phyloP scores from a whole-genome alignment of 2,888 invertebrate species.

The Tolmerus cingulatus region DNA sequence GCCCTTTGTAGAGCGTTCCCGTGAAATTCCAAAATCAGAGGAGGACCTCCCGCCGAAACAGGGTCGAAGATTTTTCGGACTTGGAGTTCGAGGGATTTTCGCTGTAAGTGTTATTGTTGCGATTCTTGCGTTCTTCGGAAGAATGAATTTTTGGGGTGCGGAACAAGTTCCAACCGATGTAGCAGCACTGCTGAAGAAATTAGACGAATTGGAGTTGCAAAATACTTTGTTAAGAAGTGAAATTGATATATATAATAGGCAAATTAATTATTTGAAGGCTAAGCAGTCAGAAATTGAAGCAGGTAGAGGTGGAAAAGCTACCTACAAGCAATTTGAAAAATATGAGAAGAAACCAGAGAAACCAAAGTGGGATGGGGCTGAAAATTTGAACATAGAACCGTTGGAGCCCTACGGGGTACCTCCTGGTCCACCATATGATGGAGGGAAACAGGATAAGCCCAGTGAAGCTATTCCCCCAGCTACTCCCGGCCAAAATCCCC shows the following conservation, averaged over 20 bases:
- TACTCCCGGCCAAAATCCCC: neutral
- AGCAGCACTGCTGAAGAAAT: conserved; percentile 49
- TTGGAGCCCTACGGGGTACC: neutral
- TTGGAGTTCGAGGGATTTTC: conserved; percentile 51
- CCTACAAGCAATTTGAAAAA: conserved; percentile 38
- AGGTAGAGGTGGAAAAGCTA: neutral
- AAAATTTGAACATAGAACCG: conserved; percentile 47
- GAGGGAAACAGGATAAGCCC: neutral
- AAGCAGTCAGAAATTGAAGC: neutral
- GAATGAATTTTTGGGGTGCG: conserved; percentile 45
- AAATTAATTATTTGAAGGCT: conserved; percentile 53
- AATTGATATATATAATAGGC: conserved; percentile 59
- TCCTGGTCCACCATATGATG: neutral
- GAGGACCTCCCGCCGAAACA: neutral
- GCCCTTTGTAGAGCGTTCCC: neutral
- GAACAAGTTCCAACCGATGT: conserved; percentile 41
- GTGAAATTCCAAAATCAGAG: neutral
- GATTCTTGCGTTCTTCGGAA: conserved; percentile 56
- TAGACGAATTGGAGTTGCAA: conserved; percentile 57
- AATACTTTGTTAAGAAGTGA: conserved; percentile 61
- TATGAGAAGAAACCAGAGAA: neutral
- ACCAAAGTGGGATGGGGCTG: conserved; percentile 57
- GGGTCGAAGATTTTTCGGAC: neutral
- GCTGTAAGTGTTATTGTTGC: conserved; percentile 55
- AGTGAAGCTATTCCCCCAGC: neutral